Evolutionary conservation across 2,888 invertebrate genomes (phyloP).

Genomic region (Spodoptera picta): DNA sequence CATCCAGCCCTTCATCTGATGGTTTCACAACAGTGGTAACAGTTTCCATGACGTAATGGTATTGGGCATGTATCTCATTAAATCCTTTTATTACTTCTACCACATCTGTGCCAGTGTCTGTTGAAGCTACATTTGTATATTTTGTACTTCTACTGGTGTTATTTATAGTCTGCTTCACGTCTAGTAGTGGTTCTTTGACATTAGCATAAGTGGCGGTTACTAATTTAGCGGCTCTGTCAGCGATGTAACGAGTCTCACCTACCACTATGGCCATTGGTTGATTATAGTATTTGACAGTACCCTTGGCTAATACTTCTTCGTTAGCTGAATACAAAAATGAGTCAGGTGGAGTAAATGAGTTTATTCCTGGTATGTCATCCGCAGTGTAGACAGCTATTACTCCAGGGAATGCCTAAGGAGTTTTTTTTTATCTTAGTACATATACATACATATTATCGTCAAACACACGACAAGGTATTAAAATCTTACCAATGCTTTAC

Average conservation of each 20-base stretch:
- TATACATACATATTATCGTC: too few relatives aligned
- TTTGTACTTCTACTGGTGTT: slow-evolving; percentile 57
- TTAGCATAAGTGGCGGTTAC: slow-evolving; percentile 87
- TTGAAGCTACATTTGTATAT: slow-evolving; percentile 53
- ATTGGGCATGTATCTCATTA: slow-evolving; percentile 88
- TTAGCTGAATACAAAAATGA: slow-evolving; percentile 47
- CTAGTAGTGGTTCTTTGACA: slow-evolving; percentile 67
- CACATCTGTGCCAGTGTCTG: slow-evolving; percentile 72
- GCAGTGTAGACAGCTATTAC: slow-evolving; percentile 90
- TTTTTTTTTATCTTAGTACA: neutral
- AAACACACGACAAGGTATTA: neutral
- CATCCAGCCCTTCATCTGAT: slow-evolving; percentile 91
- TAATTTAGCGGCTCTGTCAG: slow-evolving; percentile 86
- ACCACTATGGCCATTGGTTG: slow-evolving; percentile 83
- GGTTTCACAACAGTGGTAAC: slow-evolving; percentile 90
- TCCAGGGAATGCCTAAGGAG: slow-evolving; percentile 78
- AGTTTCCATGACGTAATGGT: slow-evolving; percentile 92
- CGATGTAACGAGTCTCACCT: slow-evolving; percentile 86
- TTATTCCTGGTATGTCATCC: slow-evolving; percentile 91
- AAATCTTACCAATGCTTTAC: slow-evolving; percentile 89
- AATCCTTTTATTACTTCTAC: slow-evolving; percentile 82
- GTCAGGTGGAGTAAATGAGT: slow-evolving; percentile 83
- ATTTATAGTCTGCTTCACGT: slow-evolving; percentile 63
- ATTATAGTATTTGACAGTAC: slow-evolving; percentile 66
- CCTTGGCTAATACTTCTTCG: slow-evolving; percentile 81